Percentiles rank a stretch among this genome's conserved stretches.
Conservation (phyloP, 2,888 invertebrate genomes). For the Phorcus lineatus region DNA sequence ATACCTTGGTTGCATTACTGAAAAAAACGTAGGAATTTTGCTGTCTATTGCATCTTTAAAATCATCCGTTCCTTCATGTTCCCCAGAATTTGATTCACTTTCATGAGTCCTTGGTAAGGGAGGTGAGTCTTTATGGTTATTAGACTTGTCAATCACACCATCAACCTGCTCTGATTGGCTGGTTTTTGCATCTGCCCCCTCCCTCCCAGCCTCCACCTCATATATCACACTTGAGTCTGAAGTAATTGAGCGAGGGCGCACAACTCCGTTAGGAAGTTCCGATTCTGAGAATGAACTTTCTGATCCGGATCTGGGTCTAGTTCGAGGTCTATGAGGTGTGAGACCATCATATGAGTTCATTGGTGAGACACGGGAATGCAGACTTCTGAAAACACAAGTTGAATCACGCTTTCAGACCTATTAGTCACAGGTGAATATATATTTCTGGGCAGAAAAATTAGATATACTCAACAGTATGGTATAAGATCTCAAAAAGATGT, state of each 20-base stretch:
- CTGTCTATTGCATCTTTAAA: slow-evolving; percentile 63
- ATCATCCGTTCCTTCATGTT: slow-evolving; percentile 50
- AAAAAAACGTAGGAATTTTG: slow-evolving; percentile 63
- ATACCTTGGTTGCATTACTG: slow-evolving; percentile 59
- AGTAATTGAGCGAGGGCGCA: not conserved
- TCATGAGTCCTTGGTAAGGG: not conserved
- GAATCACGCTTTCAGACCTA: not conserved
- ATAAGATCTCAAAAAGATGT: too few species aligned
- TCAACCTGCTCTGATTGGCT: not conserved
- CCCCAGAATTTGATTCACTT: slow-evolving; percentile 34
- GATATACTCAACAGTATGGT: too few species aligned
- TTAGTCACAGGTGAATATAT: too few species aligned
- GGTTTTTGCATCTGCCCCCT: not conserved
- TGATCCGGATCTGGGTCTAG: slow-evolving; percentile 37
- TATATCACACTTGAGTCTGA: slow-evolving; percentile 10
- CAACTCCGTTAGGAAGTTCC: not conserved
- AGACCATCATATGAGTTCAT: slow-evolving; percentile 37
- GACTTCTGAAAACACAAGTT: not conserved
- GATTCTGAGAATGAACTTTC: slow-evolving; percentile 46
- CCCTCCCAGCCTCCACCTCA: not conserved
- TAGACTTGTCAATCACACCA: not conserved
- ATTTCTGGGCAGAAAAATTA: too few species aligned
- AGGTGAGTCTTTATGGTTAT: not conserved
- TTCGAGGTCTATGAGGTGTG: slow-evolving; percentile 20
- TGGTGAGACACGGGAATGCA: slow-evolving; percentile 31